Evolutionary conservation across 1,140 invertebrate species (phyloP).

Genomic region (Agraylea sexmaculata): DNA sequence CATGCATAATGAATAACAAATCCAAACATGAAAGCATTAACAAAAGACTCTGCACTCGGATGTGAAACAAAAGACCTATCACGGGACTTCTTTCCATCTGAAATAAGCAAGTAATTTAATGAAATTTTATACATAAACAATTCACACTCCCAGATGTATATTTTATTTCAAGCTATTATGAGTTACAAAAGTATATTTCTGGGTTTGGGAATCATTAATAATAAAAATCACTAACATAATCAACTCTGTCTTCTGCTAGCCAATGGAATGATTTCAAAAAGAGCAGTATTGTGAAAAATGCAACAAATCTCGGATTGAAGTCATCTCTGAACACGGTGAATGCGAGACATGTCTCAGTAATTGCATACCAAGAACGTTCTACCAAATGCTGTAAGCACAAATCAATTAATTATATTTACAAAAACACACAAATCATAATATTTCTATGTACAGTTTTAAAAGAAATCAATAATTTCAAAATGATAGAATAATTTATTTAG

Average conservation of each 20-base stretch:
- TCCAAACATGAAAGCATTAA: slow-evolving; percentile 73
- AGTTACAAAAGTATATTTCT: too few relatives aligned
- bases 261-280: slow-evolving; percentile 99
- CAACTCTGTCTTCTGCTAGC: slow-evolving; percentile 96
- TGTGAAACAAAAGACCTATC: slow-evolving; percentile 90
- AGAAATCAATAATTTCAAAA: too few relatives aligned
- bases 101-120: slow-evolving; percentile 31
- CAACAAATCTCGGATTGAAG: slow-evolving; percentile 97
- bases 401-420: background rate
- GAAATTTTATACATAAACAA: background rate
- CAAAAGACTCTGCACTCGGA: slow-evolving; percentile 80
- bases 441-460: background rate
- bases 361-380: slow-evolving; percentile 97
- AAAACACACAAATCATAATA: background rate
- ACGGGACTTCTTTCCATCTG: slow-evolving; percentile 98
- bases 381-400: slow-evolving; percentile 77
- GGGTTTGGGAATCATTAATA: slow-evolving; percentile 3
- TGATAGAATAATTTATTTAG: too few relatives aligned
- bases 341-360: slow-evolving; percentile 96
- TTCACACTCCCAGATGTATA: background rate
- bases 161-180: too few relatives aligned
- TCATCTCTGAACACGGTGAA: slow-evolving; percentile 99
- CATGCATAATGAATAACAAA: slow-evolving; percentile 82
- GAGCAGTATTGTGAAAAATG: slow-evolving; percentile 89
- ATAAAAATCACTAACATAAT: slow-evolving; percentile 72